phyloP scores from a whole-genome alignment of 1,140 invertebrate species.

The Parapsyche elsis region DNA sequence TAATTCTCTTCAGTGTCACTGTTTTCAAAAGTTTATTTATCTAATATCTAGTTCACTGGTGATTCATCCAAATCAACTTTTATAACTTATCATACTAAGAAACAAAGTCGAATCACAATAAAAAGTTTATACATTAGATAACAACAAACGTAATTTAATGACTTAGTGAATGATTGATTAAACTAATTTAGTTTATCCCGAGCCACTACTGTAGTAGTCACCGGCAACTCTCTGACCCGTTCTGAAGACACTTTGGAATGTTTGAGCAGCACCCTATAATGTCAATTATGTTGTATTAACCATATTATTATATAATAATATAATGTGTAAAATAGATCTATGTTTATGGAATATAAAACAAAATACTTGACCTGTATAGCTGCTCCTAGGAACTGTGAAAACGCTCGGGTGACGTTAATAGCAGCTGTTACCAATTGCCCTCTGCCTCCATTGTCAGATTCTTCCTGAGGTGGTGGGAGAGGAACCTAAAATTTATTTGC shows the following conservation, averaged over 20 bases:
- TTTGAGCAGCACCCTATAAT: conserved; percentile 65
- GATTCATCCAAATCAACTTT: no score
- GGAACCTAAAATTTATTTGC: conserved; percentile 60
- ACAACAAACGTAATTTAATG: conserved; percentile 32
- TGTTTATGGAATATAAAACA: neutral
- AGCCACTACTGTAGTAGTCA: conserved; percentile 63
- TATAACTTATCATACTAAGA: no score
- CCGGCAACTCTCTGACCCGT: conserved; percentile 63
- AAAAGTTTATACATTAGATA: conserved; percentile 11
- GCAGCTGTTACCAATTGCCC: conserved; percentile 75
- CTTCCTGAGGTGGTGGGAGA: conserved; percentile 65
- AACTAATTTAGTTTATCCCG: conserved; percentile 55
- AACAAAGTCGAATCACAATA: neutral
- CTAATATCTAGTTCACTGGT: neutral
- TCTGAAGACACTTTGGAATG: conserved; percentile 65
- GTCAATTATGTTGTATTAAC: neutral
- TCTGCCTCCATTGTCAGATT: conserved; percentile 62
- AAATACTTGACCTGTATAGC: conserved; percentile 72
- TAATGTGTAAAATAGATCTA: neutral
- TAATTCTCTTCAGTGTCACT: no score
- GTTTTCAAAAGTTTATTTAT: no score
- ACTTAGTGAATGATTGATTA: conserved; percentile 24
- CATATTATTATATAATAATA: neutral
- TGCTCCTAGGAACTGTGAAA: conserved; percentile 78
- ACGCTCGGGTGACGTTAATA: conserved; percentile 77